These are phyloP conservation scores for Ceyx erithaca DNA, from an alignment of 2,797 vertebrate genomes.

Conservation along the genomic window DNA sequence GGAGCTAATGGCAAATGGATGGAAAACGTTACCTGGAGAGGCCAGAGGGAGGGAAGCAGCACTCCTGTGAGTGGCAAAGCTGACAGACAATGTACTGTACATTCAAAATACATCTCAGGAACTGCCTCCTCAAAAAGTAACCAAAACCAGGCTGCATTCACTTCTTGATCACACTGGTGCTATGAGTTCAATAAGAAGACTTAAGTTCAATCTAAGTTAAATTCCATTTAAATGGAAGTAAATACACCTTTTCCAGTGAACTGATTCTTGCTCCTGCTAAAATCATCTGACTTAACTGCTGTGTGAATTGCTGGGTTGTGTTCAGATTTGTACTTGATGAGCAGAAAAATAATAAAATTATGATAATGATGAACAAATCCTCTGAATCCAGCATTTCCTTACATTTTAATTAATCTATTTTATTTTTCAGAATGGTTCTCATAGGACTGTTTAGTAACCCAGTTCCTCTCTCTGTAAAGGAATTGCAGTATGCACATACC, in stretches of 20 bases:
- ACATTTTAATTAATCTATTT: background rate
- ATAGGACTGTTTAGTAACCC: background rate
- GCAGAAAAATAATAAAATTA: background rate
- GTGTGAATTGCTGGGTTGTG: background rate
- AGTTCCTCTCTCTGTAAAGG: background rate
- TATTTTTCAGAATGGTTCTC: background rate
- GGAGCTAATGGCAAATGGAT: background rate
- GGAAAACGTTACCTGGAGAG: background rate
- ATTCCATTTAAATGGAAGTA: background rate
- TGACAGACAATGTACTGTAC: background rate
- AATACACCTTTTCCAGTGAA: background rate
- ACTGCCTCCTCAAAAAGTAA: background rate
- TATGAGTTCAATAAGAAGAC: background rate
- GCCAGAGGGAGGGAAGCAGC: background rate
- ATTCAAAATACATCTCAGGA: background rate
- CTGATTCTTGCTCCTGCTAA: background rate
- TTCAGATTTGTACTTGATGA: background rate
- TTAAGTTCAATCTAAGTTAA: background rate
- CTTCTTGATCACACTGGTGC: background rate
- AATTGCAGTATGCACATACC: background rate
- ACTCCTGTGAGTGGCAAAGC: fast-evolving
- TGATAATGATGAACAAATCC: background rate
- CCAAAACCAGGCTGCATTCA: background rate
- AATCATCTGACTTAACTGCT: background rate
- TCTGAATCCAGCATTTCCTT: background rate